Conservation (phyloP, 2,888 invertebrate species). For the Lycaena phlaeas region DNA sequence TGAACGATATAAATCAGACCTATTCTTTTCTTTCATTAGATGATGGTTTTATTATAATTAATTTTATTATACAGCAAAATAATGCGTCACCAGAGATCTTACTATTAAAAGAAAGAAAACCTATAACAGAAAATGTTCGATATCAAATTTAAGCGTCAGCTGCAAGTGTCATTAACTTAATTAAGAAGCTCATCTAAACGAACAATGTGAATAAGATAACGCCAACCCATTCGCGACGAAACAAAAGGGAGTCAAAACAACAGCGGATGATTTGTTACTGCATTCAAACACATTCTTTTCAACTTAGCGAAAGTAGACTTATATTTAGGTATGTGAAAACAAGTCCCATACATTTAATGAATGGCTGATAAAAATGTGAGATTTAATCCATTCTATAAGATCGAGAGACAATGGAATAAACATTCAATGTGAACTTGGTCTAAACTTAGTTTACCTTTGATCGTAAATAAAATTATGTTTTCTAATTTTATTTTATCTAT, state of each 20-base stretch:
- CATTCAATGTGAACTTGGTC: background rate
- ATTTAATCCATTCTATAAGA: background rate
- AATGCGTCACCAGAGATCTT: too few species aligned
- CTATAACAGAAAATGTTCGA: too few species aligned
- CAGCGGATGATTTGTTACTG: conserved; percentile 23
- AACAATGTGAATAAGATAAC: background rate
- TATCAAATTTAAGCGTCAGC: too few species aligned
- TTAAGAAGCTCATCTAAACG: background rate
- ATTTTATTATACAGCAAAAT: too few species aligned
- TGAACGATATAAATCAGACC: too few species aligned
- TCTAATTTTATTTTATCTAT: too few species aligned
- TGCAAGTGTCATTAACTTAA: background rate
- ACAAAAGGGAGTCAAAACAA: background rate
- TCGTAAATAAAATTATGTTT: background rate
- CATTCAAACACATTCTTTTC: conserved; percentile 18
- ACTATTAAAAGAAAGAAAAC: too few species aligned
- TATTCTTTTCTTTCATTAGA: too few species aligned
- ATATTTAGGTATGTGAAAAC: conserved; percentile 53
- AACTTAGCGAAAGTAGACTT: conserved; percentile 49
- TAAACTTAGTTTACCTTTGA: background rate
- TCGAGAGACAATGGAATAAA: conserved; percentile 3
- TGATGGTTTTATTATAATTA: too few species aligned
- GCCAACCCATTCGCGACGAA: background rate
- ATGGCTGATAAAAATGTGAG: conserved; percentile 10
- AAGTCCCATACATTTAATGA: conserved; percentile 41